phyloP scores from a whole-genome alignment of 2,888 invertebrate species.

The Dasysyrphus albostriatus region DNA sequence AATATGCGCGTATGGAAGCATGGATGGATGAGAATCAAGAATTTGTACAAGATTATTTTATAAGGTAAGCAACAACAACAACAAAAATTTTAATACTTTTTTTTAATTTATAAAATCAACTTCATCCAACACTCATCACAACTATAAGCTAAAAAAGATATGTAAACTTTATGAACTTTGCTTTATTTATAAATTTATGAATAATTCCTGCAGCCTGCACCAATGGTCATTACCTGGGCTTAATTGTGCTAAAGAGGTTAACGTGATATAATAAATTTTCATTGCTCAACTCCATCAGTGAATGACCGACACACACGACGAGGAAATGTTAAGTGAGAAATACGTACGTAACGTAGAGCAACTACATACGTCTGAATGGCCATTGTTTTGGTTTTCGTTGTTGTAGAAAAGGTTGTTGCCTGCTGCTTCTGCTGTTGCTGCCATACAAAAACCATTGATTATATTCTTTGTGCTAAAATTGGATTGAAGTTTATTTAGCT shows the following conservation, averaged over 20 bases:
- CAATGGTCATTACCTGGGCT: background rate
- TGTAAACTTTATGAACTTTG: background rate
- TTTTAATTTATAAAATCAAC: background rate
- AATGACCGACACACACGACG: constrained; percentile 9
- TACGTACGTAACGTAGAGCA: background rate
- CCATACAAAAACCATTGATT: background rate
- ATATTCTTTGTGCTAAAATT: constrained; percentile 39
- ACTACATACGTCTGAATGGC: background rate
- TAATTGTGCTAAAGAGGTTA: constrained; percentile 33
- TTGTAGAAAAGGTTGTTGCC: constrained; percentile 26
- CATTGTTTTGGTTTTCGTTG: constrained; percentile 5
- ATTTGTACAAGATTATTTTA: constrained; percentile 97
- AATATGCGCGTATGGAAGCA: constrained; percentile 95
- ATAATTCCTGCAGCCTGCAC: background rate
- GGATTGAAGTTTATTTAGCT: constrained; percentile 12
- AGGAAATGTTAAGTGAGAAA: constrained; percentile 25
- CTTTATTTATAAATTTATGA: background rate
- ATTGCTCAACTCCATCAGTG: constrained; percentile 1
- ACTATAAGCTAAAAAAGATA: background rate
- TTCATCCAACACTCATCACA: background rate
- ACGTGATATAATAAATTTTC: constrained; percentile 16
- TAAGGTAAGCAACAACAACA: constrained; percentile 87
- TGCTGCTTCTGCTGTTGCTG: background rate
- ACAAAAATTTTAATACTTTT: too few species aligned
- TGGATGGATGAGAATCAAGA: constrained; percentile 99